Base-by-base conservation (phyloP, 2,797 vertebrate genomes). In the Columba guinea region DNA sequence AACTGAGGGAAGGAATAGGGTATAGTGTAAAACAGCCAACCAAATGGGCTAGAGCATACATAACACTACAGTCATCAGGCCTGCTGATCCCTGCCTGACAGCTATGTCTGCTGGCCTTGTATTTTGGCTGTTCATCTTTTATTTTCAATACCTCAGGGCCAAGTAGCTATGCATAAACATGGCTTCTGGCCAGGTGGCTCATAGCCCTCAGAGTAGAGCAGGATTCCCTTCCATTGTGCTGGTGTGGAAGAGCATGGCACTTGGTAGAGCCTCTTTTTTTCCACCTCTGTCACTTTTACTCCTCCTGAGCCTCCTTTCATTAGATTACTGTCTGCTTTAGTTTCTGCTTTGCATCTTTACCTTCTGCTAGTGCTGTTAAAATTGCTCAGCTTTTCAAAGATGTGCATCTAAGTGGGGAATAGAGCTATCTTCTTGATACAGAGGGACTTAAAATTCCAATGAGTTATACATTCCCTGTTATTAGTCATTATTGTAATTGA, bases 171-270 rank as follows among this genome's bases (percentile, higher is more conserved):
- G 70, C 52, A 60, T 76, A 60, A 91, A 34, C 23, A 7, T 90
- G 95, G 89, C 67, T 93, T 87, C 52, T 89, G 94, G 74, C 93
- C 93, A 90, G 77, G 73, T 94, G 83, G 87, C 82, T 94, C n/a
- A 1, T 5, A 76, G 62, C 82, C 64, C 30, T 86, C 13, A 1
- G 71, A 75, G 65, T 32, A 37, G 44, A 69, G 39, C 70, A 84
- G 95, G 79, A 82, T 94, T 95, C 93, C 74, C 89, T 85, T 87
- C 74, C 63, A 55, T 79, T 94, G 77, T 90, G 51, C 44, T 84
- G 60, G 11, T 89, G 70, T 71, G 73, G 55, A 69, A 70, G 46
- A 68, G 79, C 62, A 7, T 39, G 75, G 62, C 34, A 28, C 48
- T 83, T 0, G 0, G 5, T 21, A 17, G 41, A 79, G n/a, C 63